Evolutionary conservation across 1,140 invertebrate genomes (phyloP).

Genomic region (Eulimnadia texana): DNA sequence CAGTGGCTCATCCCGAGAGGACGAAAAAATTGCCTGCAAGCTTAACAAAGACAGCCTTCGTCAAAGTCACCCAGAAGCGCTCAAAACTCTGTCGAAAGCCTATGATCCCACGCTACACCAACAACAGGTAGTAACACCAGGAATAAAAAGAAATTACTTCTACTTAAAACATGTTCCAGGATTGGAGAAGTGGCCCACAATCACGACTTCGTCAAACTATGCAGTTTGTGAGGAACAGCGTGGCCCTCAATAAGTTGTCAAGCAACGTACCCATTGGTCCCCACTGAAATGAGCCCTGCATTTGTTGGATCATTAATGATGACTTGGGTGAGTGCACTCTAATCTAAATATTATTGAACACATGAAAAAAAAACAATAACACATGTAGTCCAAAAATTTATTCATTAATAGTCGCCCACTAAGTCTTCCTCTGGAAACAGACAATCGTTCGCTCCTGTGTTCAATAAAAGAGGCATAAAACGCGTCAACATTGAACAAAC

Average conservation of each 20-base stretch:
- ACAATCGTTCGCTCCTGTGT: too few species aligned
- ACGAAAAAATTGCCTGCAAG: not conserved
- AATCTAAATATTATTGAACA: too few species aligned
- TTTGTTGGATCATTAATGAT: not conserved
- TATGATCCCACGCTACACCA: not conserved
- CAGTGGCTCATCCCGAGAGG: not conserved
- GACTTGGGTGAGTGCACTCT: not conserved
- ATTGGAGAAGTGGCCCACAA: too few species aligned
- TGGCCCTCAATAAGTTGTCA: not conserved
- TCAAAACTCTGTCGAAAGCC: not conserved
- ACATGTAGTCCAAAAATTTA: too few species aligned
- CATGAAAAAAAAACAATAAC: too few species aligned
- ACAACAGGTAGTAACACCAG: not conserved
- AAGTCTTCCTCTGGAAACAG: too few species aligned
- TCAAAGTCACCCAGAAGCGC: not conserved
- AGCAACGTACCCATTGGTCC: not conserved
- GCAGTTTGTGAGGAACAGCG: not conserved
- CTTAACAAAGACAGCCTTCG: not conserved
- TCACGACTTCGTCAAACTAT: not conserved
- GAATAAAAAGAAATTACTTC: not conserved
- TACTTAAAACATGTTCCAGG: too few species aligned
- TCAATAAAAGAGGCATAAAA: not conserved
- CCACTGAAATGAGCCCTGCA: not conserved
- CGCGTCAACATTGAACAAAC: not conserved
- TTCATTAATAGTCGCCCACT: too few species aligned